Evolutionary conservation across 35 echinoderm and acorn worm genomes (phyloP), one percentile per base, ranked within the genome.

Genomic region (Eucidaris tribuloides): DNA sequence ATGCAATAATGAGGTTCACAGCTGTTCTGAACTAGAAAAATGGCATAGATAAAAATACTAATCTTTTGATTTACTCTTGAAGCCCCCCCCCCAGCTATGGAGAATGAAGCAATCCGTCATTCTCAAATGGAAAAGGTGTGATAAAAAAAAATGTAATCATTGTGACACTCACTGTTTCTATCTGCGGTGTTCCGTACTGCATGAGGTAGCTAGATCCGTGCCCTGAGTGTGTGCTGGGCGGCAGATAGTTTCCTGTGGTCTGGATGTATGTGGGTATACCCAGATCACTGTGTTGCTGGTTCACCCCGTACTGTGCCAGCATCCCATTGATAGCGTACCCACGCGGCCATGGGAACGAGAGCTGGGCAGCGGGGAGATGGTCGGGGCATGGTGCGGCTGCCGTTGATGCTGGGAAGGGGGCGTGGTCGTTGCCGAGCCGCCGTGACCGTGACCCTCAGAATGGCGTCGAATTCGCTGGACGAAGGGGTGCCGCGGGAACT

Each of bases 181-280:
- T 74, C 68, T 74, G n/a, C 44, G 68, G 68, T 44, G 68, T 74
- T 74, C 68, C 68, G 25, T 74, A 74, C 68, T 74, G 68, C 68
- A 74, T 74, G 68, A 74, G 68, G 68, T 74, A 74, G 68, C 68
- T 74, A 20, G 68, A 23, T 74, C 68, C 68, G 20, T 74, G 68
- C 11, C 68, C 40, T 74, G 68, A 74, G 19, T 74, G 68, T 9
- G 68, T 74, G 14, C 19, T 40, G 4, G 68, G n/a, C n/a, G n/a
- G 68, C 68, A 74, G 38, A 40, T 74, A 74, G 37, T 14, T 74
- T 36, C 35, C 68, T 42, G 68, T 22, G 22, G 9, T 44, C 14
- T 33, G 68, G 68, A 74, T 42, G 37, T 74, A 74, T 9, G 68
- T 74, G 14, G 68, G 68, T 36, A 74, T 74, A 40, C 68, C 68